Conservation (phyloP, 1,140 invertebrate species). For the Formica exsecta region DNA sequence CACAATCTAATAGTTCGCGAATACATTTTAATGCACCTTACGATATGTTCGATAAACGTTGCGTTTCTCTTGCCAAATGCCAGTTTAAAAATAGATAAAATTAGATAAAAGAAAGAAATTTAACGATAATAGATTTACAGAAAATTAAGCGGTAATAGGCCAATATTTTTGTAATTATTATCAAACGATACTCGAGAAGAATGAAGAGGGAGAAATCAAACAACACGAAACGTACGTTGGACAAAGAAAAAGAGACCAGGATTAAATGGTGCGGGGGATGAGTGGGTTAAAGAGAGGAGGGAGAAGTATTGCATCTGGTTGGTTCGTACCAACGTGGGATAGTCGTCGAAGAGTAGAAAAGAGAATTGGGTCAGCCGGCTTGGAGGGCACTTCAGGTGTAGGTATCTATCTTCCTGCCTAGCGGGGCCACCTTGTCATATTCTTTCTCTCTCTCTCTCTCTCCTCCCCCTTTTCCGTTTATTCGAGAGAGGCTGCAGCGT, state of each 20-base stretch:
- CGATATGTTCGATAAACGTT: background rate
- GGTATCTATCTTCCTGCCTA: conserved; percentile 66
- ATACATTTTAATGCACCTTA: background rate
- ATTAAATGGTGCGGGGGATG: too few relatives aligned
- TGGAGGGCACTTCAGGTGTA: conserved; percentile 80
- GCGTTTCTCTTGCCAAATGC: background rate
- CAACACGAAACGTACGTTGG: background rate
- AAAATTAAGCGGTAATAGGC: background rate
- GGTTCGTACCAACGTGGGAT: conserved; percentile 46
- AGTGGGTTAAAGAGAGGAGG: background rate
- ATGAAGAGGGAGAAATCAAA: background rate
- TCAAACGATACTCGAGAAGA: background rate
- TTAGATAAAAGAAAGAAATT: background rate
- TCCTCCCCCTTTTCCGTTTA: background rate
- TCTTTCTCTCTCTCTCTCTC: background rate
- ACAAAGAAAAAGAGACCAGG: too few relatives aligned
- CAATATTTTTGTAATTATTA: background rate
- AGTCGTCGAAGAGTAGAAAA: conserved; percentile 59
- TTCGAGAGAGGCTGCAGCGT: background rate
- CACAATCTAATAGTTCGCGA: background rate
- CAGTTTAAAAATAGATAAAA: background rate
- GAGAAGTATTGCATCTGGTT: conserved; percentile 66
- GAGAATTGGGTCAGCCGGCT: conserved; percentile 82
- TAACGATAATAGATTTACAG: background rate
- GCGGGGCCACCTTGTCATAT: conserved; percentile 22